A percentile compares a stretch with the other conserved stretches of the same genome.
Conservation (phyloP, 2,888 invertebrate species). For the Plagodis dolabraria region DNA sequence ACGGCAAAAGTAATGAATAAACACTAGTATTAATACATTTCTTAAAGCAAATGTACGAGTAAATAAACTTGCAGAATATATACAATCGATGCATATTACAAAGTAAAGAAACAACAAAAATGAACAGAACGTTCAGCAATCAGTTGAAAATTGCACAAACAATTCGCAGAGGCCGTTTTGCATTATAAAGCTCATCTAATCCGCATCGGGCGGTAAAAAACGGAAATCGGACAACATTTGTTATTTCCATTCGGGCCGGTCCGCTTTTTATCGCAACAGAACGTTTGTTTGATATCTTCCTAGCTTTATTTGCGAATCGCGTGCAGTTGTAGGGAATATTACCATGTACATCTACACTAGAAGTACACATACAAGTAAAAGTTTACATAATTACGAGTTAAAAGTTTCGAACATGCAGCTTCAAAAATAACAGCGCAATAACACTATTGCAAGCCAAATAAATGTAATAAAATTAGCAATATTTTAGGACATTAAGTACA, state of each 20-base stretch:
- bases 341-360: conserved; percentile 54
- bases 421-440: too few relatives aligned
- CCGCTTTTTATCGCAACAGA: conserved; percentile 72
- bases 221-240: conserved; percentile 63
- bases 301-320: conserved; percentile 82
- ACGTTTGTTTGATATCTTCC: conserved; percentile 76
- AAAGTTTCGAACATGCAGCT: too few relatives aligned
- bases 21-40: too few relatives aligned
- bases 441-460: too few relatives aligned
- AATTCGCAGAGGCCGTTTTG: conserved; percentile 25
- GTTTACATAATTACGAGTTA: too few relatives aligned
- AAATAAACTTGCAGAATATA: neutral
- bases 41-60: too few relatives aligned
- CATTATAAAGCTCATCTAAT: conserved; percentile 49
- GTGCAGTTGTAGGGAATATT: conserved; percentile 52
- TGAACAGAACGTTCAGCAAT: neutral
- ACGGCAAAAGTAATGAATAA: too few relatives aligned
- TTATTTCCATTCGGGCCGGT: conserved; percentile 71
- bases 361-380: neutral
- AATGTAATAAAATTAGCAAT: too few relatives aligned
- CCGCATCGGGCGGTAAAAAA: conserved; percentile 48
- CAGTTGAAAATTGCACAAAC: conserved; percentile 30
- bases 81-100: neutral
- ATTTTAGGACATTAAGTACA: too few relatives aligned
- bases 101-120: conserved; percentile 5